Conservation (phyloP, 1,140 invertebrate genomes). For the Anastatus disparis region DNA sequence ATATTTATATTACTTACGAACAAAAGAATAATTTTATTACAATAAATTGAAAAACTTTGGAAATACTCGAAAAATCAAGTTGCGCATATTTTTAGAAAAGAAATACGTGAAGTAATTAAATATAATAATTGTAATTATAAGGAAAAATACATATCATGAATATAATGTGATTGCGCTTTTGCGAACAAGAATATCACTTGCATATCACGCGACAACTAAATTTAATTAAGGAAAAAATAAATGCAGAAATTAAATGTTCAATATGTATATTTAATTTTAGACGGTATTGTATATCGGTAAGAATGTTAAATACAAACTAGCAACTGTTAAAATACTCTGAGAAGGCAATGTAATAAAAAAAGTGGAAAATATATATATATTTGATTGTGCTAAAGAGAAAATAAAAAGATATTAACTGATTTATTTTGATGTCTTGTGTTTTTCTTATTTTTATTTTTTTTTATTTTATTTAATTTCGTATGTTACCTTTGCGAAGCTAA, state of each 20-base stretch:
- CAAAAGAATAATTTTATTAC: not conserved
- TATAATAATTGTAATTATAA: conserved; percentile 27
- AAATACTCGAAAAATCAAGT: not conserved
- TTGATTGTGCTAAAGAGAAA: conserved; percentile 4
- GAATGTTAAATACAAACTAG: too few species aligned
- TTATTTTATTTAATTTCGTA: too few species aligned
- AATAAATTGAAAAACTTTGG: too few species aligned
- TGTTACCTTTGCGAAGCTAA: too few species aligned
- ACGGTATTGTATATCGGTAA: too few species aligned
- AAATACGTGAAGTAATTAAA: not conserved
- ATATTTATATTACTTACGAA: too few species aligned
- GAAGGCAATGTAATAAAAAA: not conserved
- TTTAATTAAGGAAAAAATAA: conserved; percentile 1
- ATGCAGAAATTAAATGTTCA: not conserved
- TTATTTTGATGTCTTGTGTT: too few species aligned
- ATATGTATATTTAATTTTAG: not conserved
- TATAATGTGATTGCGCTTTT: conserved; percentile 56
- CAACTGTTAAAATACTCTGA: not conserved
- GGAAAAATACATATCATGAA: conserved; percentile 48
- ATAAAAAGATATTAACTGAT: conserved; percentile 4
- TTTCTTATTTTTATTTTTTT: too few species aligned
- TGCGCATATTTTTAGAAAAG: not conserved
- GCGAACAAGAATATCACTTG: conserved; percentile 61
- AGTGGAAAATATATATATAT: conserved; percentile 2
- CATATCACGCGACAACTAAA: conserved; percentile 52